Conservation (phyloP, 2,797 vertebrate genomes). For the Prionace glauca region DNA sequence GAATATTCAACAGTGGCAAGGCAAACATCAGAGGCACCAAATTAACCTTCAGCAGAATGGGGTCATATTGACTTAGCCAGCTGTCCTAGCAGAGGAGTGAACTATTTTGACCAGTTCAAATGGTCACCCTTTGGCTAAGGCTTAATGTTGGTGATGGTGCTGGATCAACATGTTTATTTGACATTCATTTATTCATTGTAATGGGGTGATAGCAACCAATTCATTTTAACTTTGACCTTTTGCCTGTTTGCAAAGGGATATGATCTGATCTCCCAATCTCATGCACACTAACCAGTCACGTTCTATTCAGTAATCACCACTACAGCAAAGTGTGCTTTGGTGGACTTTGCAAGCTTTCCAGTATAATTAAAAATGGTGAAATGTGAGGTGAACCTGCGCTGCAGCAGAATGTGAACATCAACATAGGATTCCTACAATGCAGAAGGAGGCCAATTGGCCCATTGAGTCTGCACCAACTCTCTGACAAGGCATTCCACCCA, state of each 20-base stretch:
- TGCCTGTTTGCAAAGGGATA: background rate
- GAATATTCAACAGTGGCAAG: background rate
- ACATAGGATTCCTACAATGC: background rate
- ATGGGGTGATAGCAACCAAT: background rate
- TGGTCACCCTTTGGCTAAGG: too few relatives aligned
- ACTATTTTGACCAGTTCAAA: background rate
- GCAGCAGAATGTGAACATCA: background rate
- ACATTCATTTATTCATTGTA: background rate
- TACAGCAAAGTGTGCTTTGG: background rate
- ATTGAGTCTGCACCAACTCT: too few relatives aligned
- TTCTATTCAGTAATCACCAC: background rate
- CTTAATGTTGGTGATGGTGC: background rate
- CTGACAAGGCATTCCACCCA: too few relatives aligned
- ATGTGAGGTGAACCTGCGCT: background rate
- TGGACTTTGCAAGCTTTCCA: background rate
- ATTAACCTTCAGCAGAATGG: background rate
- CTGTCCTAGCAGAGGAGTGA: background rate
- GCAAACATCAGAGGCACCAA: background rate
- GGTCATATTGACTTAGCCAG: background rate
- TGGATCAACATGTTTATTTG: background rate
- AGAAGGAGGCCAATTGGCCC: too few relatives aligned
- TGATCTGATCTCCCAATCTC: background rate
- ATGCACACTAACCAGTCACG: background rate
- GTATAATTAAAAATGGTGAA: background rate
- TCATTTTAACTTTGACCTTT: background rate